Conservation (phyloP, 2,113 vertebrate genomes). For the Ophthalmotilapia sp. region DNA sequence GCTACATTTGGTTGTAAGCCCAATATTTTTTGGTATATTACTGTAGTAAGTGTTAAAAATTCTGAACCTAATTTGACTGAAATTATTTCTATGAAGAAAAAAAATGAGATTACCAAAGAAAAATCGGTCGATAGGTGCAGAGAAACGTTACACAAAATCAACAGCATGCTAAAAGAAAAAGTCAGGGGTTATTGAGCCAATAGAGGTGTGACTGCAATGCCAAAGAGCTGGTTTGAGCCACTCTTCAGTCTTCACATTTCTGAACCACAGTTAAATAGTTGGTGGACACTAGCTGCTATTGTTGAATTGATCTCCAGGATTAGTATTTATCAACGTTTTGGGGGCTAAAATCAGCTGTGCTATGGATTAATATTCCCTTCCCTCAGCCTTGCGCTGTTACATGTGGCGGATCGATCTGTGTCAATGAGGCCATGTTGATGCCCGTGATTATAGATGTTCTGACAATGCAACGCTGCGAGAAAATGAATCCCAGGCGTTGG, state of each 20-base stretch:
- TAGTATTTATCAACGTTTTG: rapidly evolving
- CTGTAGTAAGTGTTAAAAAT: neutral
- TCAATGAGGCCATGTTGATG: slow-evolving; percentile 10
- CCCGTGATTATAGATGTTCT: slow-evolving; percentile 4
- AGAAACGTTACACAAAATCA: neutral
- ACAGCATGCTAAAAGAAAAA: neutral
- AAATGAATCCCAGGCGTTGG: neutral
- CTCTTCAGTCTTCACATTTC: neutral
- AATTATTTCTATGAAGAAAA: neutral
- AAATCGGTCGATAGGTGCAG: neutral
- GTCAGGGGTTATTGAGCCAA: neutral
- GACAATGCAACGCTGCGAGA: neutral
- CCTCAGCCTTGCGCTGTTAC: neutral
- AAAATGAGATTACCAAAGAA: neutral
- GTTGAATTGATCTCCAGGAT: neutral
- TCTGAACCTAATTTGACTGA: neutral
- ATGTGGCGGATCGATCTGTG: neutral
- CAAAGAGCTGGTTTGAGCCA: neutral
- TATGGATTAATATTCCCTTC: neutral
- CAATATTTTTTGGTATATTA: neutral
- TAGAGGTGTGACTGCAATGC: neutral
- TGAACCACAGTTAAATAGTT: neutral
- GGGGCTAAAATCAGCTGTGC: neutral
- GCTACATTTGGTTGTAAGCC: neutral
- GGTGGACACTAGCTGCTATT: rapidly evolving